Base-by-base conservation (phyloP, 1,140 invertebrate species). In the Heliconius eleuchia region DNA sequence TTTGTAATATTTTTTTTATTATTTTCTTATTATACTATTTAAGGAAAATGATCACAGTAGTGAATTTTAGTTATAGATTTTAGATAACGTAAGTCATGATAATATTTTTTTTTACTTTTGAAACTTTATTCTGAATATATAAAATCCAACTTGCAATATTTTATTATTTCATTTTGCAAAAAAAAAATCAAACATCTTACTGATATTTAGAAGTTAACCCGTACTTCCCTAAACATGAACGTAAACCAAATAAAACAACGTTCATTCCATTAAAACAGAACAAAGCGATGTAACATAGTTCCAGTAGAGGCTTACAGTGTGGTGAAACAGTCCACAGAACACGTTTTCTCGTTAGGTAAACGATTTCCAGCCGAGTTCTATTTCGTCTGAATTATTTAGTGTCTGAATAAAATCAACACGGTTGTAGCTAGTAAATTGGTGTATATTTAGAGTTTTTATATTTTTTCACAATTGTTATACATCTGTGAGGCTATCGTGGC, bases 261-360 rank as follows among this genome's bases (percentile, higher is more conserved):
- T 66, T 73, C 73, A 77, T 80, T 77, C 70, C 79, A 80, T 80
- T 80, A 80, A 77, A 77, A 77, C 71, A n/a, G 60, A 76, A 76
- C 74, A 76, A 70, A 66, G 57, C 37, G 39, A 70, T 39, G 52
- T 39, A 78, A 66, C 71, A 46, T 46, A 73, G 72, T 78, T 78
- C 72, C 34, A 78, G 55, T 46, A 55, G 60, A 66, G 23, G 72
- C 52, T 60, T 52, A 74, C n/a, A 73, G 73, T 74, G 73, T 73
- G 42, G 60, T 79, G 37, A 50, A 79, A 79, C 77, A 60, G 55
- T 75, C 52, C 30, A 57, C 55, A 57, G 55, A 57, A 57, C 55
- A 57, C 55, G 55, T 57, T 57, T 46, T 57, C 55, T 57, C 55
- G 55, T 75, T 39, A 42, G 70, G 70, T 71, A 71, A 71, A 71